phyloP scores from a whole-genome alignment of 2,888 invertebrate species.

The Melinaea menophilus region DNA sequence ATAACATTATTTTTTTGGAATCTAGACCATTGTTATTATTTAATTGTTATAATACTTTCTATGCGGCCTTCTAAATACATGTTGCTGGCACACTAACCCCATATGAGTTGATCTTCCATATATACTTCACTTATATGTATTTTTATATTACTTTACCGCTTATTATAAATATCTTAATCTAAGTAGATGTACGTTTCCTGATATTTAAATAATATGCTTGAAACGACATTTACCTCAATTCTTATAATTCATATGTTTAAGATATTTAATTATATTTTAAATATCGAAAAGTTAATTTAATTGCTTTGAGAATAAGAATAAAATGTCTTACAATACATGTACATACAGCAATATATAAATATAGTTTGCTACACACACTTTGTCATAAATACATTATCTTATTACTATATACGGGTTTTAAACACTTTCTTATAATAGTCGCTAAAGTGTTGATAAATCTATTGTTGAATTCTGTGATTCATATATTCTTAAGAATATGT shows the following conservation, averaged over 20 bases:
- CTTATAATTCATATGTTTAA: constrained; percentile 1
- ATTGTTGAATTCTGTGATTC: constrained; percentile 8
- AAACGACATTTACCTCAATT: background rate
- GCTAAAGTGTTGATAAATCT: background rate
- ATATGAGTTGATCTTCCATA: no score
- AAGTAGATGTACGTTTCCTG: no score
- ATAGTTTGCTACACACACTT: constrained; percentile 19
- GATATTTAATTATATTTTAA: constrained; percentile 21
- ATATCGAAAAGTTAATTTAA: constrained; percentile 8
- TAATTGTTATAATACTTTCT: no score
- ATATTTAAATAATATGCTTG: background rate
- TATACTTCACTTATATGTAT: no score
- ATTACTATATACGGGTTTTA: background rate
- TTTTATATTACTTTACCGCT: no score
- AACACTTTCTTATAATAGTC: background rate
- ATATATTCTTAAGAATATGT: constrained; percentile 5
- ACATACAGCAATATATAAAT: constrained; percentile 16
- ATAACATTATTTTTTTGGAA: no score
- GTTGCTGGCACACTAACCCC: no score
- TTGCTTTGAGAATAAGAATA: constrained; percentile 27
- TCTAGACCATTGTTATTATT: no score
- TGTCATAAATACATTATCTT: background rate
- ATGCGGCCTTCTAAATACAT: no score
- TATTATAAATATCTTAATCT: no score
- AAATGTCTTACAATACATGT: constrained; percentile 15